Evolutionary conservation across 2,797 vertebrate genomes (phyloP).

Genomic region (Liparis tanakae): DNA sequence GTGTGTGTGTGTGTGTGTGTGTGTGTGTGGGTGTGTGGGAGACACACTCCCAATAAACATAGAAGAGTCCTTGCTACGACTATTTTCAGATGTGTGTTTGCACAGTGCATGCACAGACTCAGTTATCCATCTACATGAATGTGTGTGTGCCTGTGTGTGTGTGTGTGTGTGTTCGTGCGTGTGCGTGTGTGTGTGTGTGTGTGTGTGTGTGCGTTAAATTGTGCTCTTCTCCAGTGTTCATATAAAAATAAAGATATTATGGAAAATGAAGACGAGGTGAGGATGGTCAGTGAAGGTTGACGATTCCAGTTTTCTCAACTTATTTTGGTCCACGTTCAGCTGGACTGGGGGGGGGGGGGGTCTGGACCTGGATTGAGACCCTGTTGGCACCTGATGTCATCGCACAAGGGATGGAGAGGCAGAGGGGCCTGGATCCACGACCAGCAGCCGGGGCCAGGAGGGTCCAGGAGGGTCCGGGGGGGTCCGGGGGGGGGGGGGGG

Average conservation of each 20-base stretch:
- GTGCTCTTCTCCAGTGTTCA: slow-evolving; percentile 67
- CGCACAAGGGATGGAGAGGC: slow-evolving; percentile 57
- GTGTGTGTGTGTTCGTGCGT: not conserved
- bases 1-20: slow-evolving; percentile 27
- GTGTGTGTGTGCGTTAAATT: slow-evolving; percentile 45
- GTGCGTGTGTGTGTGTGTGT: slow-evolving; percentile 31
- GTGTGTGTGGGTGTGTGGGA: slow-evolving; percentile 12
- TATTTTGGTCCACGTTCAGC: slow-evolving; percentile 73
- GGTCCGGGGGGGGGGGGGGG: no score
- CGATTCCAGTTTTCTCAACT: slow-evolving; percentile 57
- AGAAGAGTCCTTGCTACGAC: slow-evolving; percentile 54
- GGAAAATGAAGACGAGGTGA: slow-evolving; percentile 73
- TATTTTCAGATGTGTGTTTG: slow-evolving; percentile 60
- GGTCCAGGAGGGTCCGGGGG: no score
- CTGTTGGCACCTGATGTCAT: slow-evolving; percentile 79
- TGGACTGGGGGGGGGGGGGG: slow-evolving; percentile 62
- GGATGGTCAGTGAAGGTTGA: slow-evolving; percentile 61
- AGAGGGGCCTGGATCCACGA: no score
- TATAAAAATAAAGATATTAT: slow-evolving; percentile 84
- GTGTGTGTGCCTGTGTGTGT: not conserved
- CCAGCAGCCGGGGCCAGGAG: no score
- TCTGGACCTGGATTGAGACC: slow-evolving; percentile 79
- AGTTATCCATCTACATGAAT: slow-evolving; percentile 5
- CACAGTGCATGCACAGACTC: slow-evolving; percentile 70
- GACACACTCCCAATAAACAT: slow-evolving; percentile 50